A percentile compares a stretch with the other conserved stretches of the same genome.
These are phyloP conservation scores for Bubo blakistoni DNA, from an alignment of 2,113 vertebrate genomes.

Conservation along the genomic window DNA sequence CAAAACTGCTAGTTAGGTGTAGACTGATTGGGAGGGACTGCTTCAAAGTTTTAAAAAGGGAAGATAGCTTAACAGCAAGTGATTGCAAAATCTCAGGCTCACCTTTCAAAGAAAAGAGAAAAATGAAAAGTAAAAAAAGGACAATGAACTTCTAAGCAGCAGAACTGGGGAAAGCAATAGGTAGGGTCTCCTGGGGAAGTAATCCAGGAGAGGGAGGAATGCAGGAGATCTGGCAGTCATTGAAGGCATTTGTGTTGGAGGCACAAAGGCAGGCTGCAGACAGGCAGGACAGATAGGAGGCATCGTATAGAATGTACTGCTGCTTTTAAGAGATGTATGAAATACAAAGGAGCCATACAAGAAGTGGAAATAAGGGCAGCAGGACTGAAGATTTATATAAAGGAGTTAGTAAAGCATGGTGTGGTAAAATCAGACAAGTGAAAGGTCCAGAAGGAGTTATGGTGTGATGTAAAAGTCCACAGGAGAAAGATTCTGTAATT, in stretches of 20 bases:
- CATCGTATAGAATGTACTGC: background rate
- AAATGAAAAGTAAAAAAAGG: background rate
- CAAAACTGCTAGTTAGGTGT: background rate
- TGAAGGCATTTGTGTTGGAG: background rate
- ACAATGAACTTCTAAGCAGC: background rate
- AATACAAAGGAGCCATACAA: background rate
- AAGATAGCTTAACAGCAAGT: background rate
- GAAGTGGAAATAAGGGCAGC: background rate
- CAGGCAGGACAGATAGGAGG: background rate
- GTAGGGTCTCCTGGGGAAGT: background rate
- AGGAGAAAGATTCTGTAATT: background rate
- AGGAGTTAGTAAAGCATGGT: background rate
- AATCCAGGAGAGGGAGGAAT: background rate
- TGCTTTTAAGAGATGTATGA: background rate
- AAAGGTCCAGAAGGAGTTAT: background rate
- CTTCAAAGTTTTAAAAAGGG: background rate
- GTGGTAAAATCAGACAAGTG: background rate
- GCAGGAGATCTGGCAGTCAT: background rate
- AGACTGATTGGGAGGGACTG: background rate
- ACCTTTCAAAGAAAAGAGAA: background rate
- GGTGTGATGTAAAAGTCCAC: background rate
- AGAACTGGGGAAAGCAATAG: background rate
- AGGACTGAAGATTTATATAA: background rate
- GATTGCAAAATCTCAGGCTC: background rate
- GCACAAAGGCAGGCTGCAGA: background rate